Percentiles rank a stretch among this genome's conserved stretches.
Evolutionary conservation across 23 tunicate species (phyloP).

Genomic region (Ciona savignyi): DNA sequence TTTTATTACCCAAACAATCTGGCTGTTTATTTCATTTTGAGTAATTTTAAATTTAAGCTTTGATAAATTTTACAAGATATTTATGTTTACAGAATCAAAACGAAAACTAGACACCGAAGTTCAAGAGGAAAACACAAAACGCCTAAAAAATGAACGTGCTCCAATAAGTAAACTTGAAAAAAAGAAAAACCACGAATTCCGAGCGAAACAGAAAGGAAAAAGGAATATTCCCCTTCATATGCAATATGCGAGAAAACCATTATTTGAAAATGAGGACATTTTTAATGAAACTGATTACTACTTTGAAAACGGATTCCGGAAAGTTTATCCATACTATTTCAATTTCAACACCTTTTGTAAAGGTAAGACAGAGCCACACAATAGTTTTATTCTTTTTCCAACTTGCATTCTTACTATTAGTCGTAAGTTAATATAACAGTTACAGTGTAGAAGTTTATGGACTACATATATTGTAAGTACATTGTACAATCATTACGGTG

Average conservation of each 20-base stretch:
- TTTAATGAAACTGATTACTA: slow-evolving; percentile 56
- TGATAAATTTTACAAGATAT: too few relatives aligned
- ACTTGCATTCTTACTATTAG: too few relatives aligned
- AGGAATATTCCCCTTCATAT: slow-evolving; percentile 18
- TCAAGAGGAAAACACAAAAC: background rate
- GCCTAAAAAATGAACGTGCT: background rate
- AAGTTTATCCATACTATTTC: slow-evolving; percentile 66
- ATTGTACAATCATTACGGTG: too few relatives aligned
- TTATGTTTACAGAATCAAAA: background rate
- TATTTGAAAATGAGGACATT: background rate
- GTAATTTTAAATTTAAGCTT: background rate
- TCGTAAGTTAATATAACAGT: too few relatives aligned
- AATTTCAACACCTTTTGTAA: slow-evolving; percentile 77
- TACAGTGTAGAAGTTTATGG: too few relatives aligned
- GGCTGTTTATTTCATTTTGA: too few relatives aligned
- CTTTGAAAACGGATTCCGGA: slow-evolving; percentile 88
- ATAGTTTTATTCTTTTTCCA: too few relatives aligned
- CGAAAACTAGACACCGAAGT: background rate
- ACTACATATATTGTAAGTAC: too few relatives aligned
- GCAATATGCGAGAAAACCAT: background rate
- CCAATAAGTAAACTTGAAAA: background rate
- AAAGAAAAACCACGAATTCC: background rate
- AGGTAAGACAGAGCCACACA: slow-evolving; percentile 37
- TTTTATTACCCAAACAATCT: too few relatives aligned
- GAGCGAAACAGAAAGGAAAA: background rate